Evolutionary conservation across 2,888 invertebrate genomes (phyloP), one percentile per base, ranked within the genome.

Genomic region (Anthrax anthrax): DNA sequence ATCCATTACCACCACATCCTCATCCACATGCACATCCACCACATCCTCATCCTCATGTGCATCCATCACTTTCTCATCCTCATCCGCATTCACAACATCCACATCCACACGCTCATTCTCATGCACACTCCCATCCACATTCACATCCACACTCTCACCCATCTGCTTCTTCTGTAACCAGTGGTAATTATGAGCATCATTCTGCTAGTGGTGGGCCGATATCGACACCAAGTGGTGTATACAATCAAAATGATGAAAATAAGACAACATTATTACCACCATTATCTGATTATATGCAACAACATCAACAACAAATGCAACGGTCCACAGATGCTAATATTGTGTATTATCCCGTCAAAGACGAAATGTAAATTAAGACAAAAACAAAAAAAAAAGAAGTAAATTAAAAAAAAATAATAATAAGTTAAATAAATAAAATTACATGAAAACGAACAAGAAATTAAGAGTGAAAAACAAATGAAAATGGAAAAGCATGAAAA

Each of bases 341-440:
- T 47, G 60, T 64, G 54, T 65, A 67, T 51, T 67, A 66, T 56
- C 60, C 66, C 56, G 65, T 64, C 57, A 67, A 67, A 53, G 65
- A 66, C 50, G 66, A 66, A 37, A 41, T 46, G 41, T 46, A 46
- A 46, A 41, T 6, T 23, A 23, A 23, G 8, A 23, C 23, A 23
- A 40, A 23, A 23, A 23, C 8, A 23, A 23, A 8, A 6, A 23
- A 12, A 32, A 32, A 12, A 32, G 12, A 1, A 32, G 12, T 1
- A 9, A 32, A 32, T 12, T 12, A 2, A 32, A 32, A 32, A 29
- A 10, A 29, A 32, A 32, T 12, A 32, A 32, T 12, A 32, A 12
- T 12, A 12, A 32, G 12, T 12, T 32, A 32, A 32, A 32, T 9
- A 12, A 32, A 32, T 9, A 32, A 32, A 29, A 32, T 12, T 12